A percentile compares a stretch with the other conserved stretches of the same genome.
These are phyloP conservation scores for Asarcornis scutulata DNA, from an alignment of 2,113 vertebrate genomes.

Conservation along the genomic window DNA sequence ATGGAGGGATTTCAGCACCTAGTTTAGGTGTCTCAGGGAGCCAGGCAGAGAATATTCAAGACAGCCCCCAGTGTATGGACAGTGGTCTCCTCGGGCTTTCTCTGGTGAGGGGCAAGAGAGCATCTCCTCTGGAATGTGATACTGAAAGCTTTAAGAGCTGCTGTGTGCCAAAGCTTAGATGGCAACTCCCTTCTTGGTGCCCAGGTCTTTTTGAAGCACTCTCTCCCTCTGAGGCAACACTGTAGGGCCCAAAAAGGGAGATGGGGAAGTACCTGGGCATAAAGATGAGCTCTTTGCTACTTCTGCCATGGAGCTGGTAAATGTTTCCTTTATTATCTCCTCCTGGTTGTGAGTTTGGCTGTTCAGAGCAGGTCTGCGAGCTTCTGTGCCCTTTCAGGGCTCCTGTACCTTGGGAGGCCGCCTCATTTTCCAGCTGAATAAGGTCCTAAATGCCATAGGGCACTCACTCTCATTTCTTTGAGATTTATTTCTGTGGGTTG, in stretches of 20 bases:
- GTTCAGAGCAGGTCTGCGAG: background rate
- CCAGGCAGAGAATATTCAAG: background rate
- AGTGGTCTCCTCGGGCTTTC: background rate
- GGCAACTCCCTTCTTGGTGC: background rate
- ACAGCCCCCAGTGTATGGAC: background rate
- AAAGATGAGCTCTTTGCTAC: background rate
- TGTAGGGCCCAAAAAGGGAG: background rate
- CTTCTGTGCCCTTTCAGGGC: constrained; percentile 19
- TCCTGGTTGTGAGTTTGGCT: background rate
- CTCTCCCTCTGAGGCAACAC: background rate
- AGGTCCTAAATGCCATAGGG: background rate
- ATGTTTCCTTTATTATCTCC: background rate
- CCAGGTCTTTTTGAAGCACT: background rate
- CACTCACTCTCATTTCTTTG: background rate
- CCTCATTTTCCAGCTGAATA: constrained; percentile 54
- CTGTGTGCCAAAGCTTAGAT: background rate
- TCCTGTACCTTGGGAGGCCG: background rate
- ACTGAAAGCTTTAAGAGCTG: background rate
- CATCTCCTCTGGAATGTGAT: background rate
- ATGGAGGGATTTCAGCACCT: background rate
- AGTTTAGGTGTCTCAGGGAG: background rate
- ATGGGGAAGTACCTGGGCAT: background rate
- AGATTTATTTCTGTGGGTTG: background rate
- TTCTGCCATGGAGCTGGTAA: background rate
- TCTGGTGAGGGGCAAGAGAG: background rate